These are phyloP conservation scores for Aplysina aerophoba DNA, from an alignment of 37 sponge, comb jelly and placozoan genomes.

Conservation along the genomic window DNA sequence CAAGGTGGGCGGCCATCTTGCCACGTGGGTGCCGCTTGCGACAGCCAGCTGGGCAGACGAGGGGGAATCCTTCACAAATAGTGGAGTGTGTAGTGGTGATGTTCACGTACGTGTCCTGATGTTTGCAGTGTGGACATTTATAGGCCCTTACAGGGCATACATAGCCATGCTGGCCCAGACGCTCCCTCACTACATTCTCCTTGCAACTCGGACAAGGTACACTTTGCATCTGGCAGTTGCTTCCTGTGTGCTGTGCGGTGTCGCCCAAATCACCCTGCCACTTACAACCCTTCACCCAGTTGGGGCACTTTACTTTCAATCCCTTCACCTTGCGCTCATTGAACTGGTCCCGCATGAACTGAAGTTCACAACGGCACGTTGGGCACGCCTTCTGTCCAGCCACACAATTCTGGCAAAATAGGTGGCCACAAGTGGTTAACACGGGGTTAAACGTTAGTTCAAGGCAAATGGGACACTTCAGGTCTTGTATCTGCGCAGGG, in stretches of 20 bases:
- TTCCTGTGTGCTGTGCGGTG: not conserved
- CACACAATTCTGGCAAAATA: constrained; percentile 2
- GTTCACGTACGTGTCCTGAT: not conserved
- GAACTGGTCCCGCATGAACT: constrained; percentile 3
- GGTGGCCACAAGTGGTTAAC: constrained; percentile 6
- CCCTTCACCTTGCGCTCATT: not conserved
- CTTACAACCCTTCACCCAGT: constrained; percentile 22
- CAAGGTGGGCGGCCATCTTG: not conserved
- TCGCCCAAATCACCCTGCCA: constrained; percentile 43
- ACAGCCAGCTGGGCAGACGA: no score
- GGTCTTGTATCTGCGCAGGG: constrained; percentile 3
- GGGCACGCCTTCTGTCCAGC: not conserved
- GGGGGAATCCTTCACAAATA: no score
- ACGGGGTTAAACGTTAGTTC: not conserved
- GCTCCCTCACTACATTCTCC: no score
- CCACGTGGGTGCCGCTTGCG: no score
- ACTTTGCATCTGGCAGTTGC: not conserved
- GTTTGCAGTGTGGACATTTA: constrained; percentile 12
- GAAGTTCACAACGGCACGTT: not conserved
- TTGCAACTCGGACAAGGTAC: not conserved
- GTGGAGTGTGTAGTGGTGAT: not conserved
- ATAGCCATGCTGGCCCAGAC: not conserved
- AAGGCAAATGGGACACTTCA: constrained; percentile 12
- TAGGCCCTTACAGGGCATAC: not conserved
- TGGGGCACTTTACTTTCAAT: constrained; percentile 29